Base-by-base conservation (phyloP, 2,113 vertebrate species). In the Buteo buteo region DNA sequence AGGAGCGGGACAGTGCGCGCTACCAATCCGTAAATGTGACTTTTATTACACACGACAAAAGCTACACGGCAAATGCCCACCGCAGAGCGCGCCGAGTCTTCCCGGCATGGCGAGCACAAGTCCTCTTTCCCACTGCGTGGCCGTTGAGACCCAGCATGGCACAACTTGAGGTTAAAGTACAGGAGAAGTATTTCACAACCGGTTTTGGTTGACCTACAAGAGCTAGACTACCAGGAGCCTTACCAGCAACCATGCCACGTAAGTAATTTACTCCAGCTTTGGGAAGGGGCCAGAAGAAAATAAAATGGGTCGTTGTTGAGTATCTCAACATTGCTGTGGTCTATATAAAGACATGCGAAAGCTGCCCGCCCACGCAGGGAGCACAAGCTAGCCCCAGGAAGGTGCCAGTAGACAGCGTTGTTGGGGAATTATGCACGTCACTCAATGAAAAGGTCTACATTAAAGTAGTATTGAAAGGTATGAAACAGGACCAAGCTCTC, bases 81-180 rank as follows among this genome's bases (percentile, higher is more conserved):
- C 64, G 45, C 42, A 28, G 72, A 91, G 21, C 1, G 0, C 1
- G 1, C 7, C 0, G 0, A 54, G 32, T 22, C 26, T 26, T 57
- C 54, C 71, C 2, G 0, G 28, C 6, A 2, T 2, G 52, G 24
- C 15, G 67, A 89, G 21, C 40, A 52, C 36, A 28, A 11, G 4
- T 44, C 79, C 54, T 50, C 54, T 34, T 77, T 11, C 77, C 78
- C 50, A 5, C 22, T 9, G 1, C 8, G 1, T 0, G 29, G 31
- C 55, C 29, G 0, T 0, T 3, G 50, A 88, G 71, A 73, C 15
- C 40, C 62, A 58, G 22, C 2, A 0, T 16, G 38, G 47, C 24
- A 69, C 3, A 1, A 17, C 3, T 11, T 6, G 67, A 66, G 42
- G 9, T 38, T 72, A 87, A 90, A 86, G 84, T 7, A 42, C 20